Evolutionary conservation across 2,888 invertebrate species (phyloP).

Genomic region (Zaprionus bogoriensis): DNA sequence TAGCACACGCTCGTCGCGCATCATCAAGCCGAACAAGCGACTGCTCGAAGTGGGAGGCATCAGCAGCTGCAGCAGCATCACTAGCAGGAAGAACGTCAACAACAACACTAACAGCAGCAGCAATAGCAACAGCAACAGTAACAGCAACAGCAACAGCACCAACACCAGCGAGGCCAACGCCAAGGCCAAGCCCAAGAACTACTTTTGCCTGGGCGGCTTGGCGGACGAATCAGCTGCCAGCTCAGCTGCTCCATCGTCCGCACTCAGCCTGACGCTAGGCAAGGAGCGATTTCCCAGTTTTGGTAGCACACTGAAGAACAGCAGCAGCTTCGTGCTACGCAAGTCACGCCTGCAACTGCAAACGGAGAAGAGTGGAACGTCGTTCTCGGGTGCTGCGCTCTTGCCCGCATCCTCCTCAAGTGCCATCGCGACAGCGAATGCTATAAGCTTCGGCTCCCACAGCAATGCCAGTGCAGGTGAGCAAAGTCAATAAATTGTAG

Average conservation of each 20-base stretch:
- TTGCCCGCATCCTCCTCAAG: constrained; percentile 50
- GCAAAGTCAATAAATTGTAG: neutral
- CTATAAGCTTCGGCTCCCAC: constrained; percentile 50
- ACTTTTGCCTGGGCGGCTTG: constrained; percentile 69
- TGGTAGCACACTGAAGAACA: constrained; percentile 50
- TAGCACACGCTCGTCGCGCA: constrained; percentile 92
- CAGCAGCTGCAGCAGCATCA: constrained; percentile 71
- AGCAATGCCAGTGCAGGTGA: constrained; percentile 30
- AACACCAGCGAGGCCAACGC: constrained; percentile 8
- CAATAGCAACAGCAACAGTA: constrained; percentile 78
- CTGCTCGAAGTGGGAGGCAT: constrained; percentile 88
- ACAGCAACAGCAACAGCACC: constrained; percentile 47
- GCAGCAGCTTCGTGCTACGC: constrained; percentile 77
- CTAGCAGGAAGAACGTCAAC: constrained; percentile 56
- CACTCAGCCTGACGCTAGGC: constrained; percentile 17
- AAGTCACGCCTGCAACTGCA: constrained; percentile 81
- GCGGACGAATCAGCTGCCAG: constrained; percentile 7
- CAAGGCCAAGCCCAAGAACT: constrained; percentile 65
- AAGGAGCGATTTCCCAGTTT: constrained; percentile 46
- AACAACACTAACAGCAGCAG: constrained; percentile 68
- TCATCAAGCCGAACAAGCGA: constrained; percentile 94
- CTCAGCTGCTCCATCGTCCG: constrained; percentile 14
- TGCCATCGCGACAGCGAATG: constrained; percentile 43
- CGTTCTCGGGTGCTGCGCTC: constrained; percentile 37
- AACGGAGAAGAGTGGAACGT: constrained; percentile 45